Base-by-base conservation (phyloP, 2,797 vertebrate genomes). In the Nyctibius grandis region DNA sequence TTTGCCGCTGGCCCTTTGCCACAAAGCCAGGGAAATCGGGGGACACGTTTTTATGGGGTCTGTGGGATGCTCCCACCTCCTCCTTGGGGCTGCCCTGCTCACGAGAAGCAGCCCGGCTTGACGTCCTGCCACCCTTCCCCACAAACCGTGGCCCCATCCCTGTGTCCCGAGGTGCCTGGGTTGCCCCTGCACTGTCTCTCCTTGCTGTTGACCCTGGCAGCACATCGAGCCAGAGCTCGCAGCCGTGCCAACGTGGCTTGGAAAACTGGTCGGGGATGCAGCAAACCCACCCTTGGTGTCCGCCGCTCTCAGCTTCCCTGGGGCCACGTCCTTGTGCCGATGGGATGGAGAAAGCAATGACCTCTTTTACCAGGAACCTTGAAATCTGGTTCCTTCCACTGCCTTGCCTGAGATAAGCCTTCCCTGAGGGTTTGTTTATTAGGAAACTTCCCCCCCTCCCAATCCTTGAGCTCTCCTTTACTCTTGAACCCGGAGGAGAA, bases 351-450 rank as follows among this genome's bases (percentile, higher is more conserved):
- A 94, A n/a, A 7, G 1, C 23, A 93, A 68, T 47, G 59, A 89
- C 78, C 38, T 68, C 29, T 86, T 50, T 38, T 47, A 70, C 78
- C 67, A 74, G 60, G 64, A 85, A 82, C 56, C 40, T 79, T 96
- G 90, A 68, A 82, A 76, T 63, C 78, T 75, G 4, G 16, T 91
- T 96, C 84, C 90, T 94, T 85, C 60, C 72, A 80, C 78, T 85
- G 72, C 91, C 44, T 92, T 38, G 29, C 63, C 44, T 1, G 2
- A 96, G 94, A 95, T 94, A 97, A 96, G 74, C 78, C 45, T 96
- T 82, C 91, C 96, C 94, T 23, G 61, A 63, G 94, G 94, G 88
- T 79, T 89, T 96, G 63, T 74, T 95, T 93, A 92, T 88, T 92
- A 95, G 63, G 84, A 96, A 97, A 96, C 36, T 87, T 79, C 33